Evolutionary conservation across 1,140 invertebrate species (phyloP), one percentile per base, ranked within the genome.

Genomic region (Ceratosolen solmsi): DNA sequence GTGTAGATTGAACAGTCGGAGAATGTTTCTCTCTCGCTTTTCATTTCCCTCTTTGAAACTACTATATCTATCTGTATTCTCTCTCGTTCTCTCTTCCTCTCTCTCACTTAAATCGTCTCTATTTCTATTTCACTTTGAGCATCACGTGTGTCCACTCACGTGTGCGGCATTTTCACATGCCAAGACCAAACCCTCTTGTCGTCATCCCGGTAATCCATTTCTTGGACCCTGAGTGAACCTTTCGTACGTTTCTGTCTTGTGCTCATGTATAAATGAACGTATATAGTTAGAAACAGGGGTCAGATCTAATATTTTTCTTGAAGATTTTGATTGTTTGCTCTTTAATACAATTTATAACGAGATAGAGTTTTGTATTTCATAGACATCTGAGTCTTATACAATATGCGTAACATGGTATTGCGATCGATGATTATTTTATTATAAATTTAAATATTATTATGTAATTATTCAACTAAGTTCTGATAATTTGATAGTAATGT

Each of bases 171-270:
- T 73, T 80, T 60, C 72, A 72, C 51, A 46, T 79, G 54, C 68
- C 38, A 33, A 80, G 60, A 4, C 22, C 60, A 58, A 65, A 77
- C 75, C 68, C 65, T 56, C 65, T 49, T 7, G 63, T 20, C 56
- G 51, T 80, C 78, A 80, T 63, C 77, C 65, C 49, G 33, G 51
- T 79, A 79, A 79, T 70, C 63, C 51, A 79, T 79, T 79, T 79
- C 65, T 79, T 79, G 77, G 65, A 79, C 65, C 77, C 77, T 27
- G 20, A 15, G 13, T 54, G 17, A 73, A 46, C 60, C 75, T 60
- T 76, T 78, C 51, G 30, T 27, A 27, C 22, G 58, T 65, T 46
- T 63, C 51, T 8, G 36, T 38, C 33, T 58, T 60, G 30, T 27
- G 4, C 54, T 15, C 20, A 2, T 58, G 8, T 77, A 65, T 51